Evolutionary conservation across 2,888 invertebrate genomes (phyloP).

Genomic region (Lutraria lutraria): DNA sequence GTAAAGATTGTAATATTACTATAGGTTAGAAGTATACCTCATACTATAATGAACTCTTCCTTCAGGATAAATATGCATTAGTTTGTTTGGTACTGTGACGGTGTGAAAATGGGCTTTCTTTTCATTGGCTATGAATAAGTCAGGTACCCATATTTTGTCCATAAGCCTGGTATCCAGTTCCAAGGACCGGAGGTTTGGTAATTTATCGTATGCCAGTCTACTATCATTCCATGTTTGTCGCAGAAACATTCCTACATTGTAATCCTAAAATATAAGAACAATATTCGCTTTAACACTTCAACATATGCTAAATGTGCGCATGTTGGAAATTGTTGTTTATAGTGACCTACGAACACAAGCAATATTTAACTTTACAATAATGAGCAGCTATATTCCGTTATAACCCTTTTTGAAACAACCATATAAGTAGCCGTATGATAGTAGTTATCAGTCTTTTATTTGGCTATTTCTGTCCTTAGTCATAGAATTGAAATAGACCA

Average conservation of each 20-base stretch:
- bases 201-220: conserved; percentile 69
- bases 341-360: no score
- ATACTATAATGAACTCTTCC: conserved; percentile 78
- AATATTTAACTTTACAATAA: no score
- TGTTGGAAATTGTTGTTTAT: no score
- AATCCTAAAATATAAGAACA: conserved; percentile 75
- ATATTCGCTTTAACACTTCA: neutral
- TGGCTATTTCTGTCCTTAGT: no score
- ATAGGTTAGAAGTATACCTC: conserved; percentile 61
- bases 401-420: no score
- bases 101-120: conserved; percentile 80
- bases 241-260: conserved; percentile 77
- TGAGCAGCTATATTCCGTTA: no score
- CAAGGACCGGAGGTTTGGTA: conserved; percentile 70
- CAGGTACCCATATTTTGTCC: conserved; percentile 81
- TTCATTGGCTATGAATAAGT: conserved; percentile 82
- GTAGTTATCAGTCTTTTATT: no score
- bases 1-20: no score
- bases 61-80: conserved; percentile 81
- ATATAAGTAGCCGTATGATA: no score
- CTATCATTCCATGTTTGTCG: conserved; percentile 77
- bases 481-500: no score
- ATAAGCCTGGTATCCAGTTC: conserved; percentile 81
- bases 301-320: no score
- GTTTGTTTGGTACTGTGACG: conserved; percentile 82